Percentiles rank a stretch among this genome's conserved stretches.
Conservation (phyloP, 2,888 invertebrate species). For the Agrotis segetum region DNA sequence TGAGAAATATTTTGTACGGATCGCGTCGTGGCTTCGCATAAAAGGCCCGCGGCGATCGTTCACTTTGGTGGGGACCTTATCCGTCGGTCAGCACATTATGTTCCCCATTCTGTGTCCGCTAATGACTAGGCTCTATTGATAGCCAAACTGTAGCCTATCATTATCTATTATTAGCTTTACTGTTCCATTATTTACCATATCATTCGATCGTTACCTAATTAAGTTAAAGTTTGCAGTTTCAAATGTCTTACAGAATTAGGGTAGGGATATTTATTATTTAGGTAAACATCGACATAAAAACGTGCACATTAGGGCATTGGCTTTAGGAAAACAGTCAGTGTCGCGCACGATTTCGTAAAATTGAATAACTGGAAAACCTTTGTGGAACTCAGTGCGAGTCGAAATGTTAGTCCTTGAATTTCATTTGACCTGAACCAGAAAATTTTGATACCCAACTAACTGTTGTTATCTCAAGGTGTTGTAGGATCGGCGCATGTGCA, state of each 20-base stretch:
- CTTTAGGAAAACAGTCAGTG: conserved; percentile 48
- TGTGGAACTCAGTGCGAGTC: conserved; percentile 38
- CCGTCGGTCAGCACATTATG: conserved; percentile 49
- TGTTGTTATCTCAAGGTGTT: conserved; percentile 2
- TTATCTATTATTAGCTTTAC: conserved; percentile 56
- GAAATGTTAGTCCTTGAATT: conserved; percentile 44
- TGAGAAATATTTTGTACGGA: conserved; percentile 31
- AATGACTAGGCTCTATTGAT: conserved; percentile 64
- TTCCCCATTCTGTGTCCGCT: conserved; percentile 53
- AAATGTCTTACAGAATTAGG: neutral
- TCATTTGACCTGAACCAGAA: neutral
- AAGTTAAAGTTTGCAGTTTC: conserved; percentile 15
- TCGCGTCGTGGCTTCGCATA: conserved; percentile 14
- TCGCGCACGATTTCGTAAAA: conserved; percentile 64
- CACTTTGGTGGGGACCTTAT: conserved; percentile 44
- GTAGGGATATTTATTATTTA: conserved; percentile 8
- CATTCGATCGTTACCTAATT: conserved; percentile 18
- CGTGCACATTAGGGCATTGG: conserved; percentile 52
- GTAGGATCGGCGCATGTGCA: neutral
- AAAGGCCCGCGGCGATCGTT: conserved; percentile 42
- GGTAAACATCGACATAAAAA: conserved; percentile 13
- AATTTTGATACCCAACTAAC: conserved; percentile 1
- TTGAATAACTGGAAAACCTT: conserved; percentile 54
- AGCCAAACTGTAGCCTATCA: conserved; percentile 47
- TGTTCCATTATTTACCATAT: conserved; percentile 37